These are phyloP conservation scores for Balearica regulorum DNA, from an alignment of 2,797 vertebrate species.

Conservation along the genomic window DNA sequence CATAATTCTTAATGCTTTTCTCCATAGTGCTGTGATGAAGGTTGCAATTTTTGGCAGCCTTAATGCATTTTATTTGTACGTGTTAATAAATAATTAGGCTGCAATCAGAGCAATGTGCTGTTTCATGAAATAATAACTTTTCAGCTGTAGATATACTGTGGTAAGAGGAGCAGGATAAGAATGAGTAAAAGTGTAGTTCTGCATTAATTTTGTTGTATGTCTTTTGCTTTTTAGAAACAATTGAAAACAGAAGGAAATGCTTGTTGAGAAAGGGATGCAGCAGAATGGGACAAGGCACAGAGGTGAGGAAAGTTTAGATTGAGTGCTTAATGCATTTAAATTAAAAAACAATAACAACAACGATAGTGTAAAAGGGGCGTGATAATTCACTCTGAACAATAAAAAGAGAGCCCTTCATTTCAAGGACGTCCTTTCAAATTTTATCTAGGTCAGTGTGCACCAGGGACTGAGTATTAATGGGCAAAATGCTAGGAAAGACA, in stretches of 20 bases:
- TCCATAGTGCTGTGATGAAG: background rate
- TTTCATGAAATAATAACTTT: conserved; percentile 8
- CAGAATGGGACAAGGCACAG: background rate
- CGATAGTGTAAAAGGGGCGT: background rate
- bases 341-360: background rate
- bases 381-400: background rate
- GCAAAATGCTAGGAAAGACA: background rate
- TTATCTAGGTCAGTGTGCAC: background rate
- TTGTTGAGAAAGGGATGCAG: background rate
- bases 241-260: background rate
- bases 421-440: background rate
- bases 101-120: background rate
- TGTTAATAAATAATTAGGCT: background rate
- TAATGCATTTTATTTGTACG: background rate
- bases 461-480: background rate
- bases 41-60: background rate
- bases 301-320: background rate
- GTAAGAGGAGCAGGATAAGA: background rate
- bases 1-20: background rate
- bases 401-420: background rate
- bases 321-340: background rate
- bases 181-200: background rate
- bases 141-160: background rate
- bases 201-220: background rate
- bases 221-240: background rate